These are phyloP conservation scores for Chrysocyon brachyurus DNA, from an alignment of 2,797 vertebrate genomes.

Conservation along the genomic window DNA sequence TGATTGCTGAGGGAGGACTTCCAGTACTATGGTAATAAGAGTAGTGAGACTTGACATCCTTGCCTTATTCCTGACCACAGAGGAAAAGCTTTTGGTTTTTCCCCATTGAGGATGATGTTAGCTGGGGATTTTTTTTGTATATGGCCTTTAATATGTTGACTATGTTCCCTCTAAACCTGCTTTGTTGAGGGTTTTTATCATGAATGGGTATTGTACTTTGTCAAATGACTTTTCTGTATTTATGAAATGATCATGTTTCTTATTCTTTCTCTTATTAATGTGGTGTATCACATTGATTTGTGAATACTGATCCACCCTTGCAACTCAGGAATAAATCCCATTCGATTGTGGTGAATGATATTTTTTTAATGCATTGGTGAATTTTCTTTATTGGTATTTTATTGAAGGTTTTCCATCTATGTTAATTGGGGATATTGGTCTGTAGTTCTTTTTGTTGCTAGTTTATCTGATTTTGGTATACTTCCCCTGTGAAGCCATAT, in stretches of 20 bases:
- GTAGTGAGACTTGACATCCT: neutral
- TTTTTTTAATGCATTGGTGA: neutral
- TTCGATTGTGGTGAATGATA: neutral
- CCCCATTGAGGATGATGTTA: neutral
- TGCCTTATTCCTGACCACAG: neutral
- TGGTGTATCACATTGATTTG: neutral
- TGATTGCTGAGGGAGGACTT: neutral
- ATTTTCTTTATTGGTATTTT: neutral
- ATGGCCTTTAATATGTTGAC: neutral
- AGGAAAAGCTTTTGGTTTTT: neutral
- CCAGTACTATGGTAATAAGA: neutral
- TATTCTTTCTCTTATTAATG: neutral
- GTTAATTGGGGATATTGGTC: neutral
- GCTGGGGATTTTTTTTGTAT: neutral
- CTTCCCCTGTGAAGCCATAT: neutral
- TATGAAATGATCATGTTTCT: neutral
- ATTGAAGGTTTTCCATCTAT: neutral
- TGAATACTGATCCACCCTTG: neutral
- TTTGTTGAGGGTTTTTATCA: neutral
- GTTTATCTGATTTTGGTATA: neutral
- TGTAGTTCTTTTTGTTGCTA: neutral
- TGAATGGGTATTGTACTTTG: neutral
- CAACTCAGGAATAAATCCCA: neutral
- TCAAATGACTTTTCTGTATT: neutral
- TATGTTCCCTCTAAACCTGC: neutral